Evolutionary conservation across 2,888 invertebrate genomes (phyloP), one percentile per base, ranked within the genome.

Genomic region (Tiliacea citrago): DNA sequence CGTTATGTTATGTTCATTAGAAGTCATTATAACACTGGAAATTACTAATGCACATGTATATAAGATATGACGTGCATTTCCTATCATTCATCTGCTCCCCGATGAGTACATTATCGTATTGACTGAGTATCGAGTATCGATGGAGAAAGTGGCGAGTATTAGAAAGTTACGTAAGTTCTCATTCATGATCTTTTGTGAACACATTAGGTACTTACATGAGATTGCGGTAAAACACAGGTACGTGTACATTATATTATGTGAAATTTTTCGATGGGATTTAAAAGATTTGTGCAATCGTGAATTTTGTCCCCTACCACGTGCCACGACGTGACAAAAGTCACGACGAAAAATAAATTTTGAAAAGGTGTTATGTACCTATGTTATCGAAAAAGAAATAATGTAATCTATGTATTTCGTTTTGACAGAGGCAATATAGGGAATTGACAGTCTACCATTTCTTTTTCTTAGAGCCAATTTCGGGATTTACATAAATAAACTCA

Each of bases 91-190:
- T 60, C 42, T 58, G 51, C 13, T 62, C 57, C 74, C 67, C 10
- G 57, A 86, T 71, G 68, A 83, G 72, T 73, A 65, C 75, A 69
- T 73, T 79, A 81, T 80, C 24, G 75, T 86, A 80, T 84, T 82
- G 85, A 86, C 87, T 84, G 69, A 74, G 72, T 76, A 81, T 86
- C 72, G 63, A 79, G 65, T 82, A 75, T 79, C 75, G 63, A 80
- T 63, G 35, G 82, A 71, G 86, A 86, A 86, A 88, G 88, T 76
- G 35, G 24, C 21, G 51, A 29, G 68, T 55, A 51, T 65, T 78
- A 77, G 77, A 83, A 82, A 81, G 66, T 86, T 84, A 81, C 16
- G 29, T 84, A 80, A 84, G 65, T 2, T 60, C 39, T 53, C 71
- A 78, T 82, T 67, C 77, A 67, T 63, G 60, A 35, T 85, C 55